These are phyloP conservation scores for Cremastinae sp. DNA, from an alignment of 2,888 invertebrate genomes.

Conservation along the genomic window DNA sequence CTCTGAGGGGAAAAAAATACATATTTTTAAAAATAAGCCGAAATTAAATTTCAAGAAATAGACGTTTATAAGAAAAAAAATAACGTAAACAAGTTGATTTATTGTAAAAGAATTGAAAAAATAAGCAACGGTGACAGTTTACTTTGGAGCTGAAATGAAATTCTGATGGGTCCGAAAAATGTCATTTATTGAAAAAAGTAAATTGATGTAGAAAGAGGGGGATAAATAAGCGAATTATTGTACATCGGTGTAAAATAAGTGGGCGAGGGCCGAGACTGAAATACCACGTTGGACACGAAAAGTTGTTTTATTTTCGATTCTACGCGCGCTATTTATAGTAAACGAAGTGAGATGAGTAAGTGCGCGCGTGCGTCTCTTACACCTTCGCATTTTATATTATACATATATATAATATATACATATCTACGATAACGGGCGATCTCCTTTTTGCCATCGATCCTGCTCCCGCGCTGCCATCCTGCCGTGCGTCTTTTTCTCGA, in stretches of 20 bases:
- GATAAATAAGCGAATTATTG: no score
- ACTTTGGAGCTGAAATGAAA: no score
- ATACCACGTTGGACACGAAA: slow-evolving; percentile 46
- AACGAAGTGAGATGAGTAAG: slow-evolving; percentile 32
- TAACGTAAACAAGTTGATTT: no score
- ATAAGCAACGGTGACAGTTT: no score
- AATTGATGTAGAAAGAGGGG: no score
- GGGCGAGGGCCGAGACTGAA: slow-evolving; percentile 21
- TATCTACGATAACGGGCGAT: not conserved
- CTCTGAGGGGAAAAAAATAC: not conserved
- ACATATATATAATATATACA: slow-evolving; percentile 14
- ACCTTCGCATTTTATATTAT: slow-evolving; percentile 40
- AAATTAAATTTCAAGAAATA: not conserved
- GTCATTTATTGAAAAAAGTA: no score
- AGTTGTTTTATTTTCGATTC: slow-evolving; percentile 57
- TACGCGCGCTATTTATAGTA: slow-evolving; percentile 54
- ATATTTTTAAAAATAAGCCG: not conserved
- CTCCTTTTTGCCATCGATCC: no score
- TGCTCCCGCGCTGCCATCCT: no score
- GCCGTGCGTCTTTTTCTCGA: no score
- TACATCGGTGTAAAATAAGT: slow-evolving; percentile 13
- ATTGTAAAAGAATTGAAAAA: no score
- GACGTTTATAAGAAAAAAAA: not conserved
- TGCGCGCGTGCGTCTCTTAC: slow-evolving; percentile 42
- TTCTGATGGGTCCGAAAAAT: no score